Evolutionary conservation across 2,113 vertebrate species (phyloP).

Genomic region (Pungitius pungitius): DNA sequence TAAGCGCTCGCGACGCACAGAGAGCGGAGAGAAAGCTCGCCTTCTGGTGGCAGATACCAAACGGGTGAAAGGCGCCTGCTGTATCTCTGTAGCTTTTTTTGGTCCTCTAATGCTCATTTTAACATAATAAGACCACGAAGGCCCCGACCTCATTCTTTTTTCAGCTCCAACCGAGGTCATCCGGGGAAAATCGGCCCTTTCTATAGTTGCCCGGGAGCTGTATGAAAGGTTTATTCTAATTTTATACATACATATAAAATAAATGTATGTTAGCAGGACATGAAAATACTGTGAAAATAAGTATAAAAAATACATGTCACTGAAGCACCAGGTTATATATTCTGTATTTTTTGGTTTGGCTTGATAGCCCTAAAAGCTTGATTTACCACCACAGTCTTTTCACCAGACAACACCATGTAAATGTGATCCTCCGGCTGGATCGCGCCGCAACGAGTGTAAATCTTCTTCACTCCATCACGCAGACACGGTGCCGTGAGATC

Average conservation of each 20-base stretch:
- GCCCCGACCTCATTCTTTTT: conserved; percentile 7
- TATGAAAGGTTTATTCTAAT: not conserved
- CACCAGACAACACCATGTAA: not conserved
- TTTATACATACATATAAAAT: not conserved
- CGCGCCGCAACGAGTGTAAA: not conserved
- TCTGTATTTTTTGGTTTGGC: too few relatives aligned
- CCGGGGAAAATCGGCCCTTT: not conserved
- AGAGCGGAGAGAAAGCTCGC: not conserved
- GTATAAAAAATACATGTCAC: too few relatives aligned
- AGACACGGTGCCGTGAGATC: too few relatives aligned
- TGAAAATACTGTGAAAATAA: not conserved
- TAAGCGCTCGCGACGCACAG: not conserved
- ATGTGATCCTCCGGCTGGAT: not conserved
- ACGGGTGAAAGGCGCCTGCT: not conserved
- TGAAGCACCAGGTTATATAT: too few relatives aligned
- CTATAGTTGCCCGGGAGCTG: not conserved
- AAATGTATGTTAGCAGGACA: not conserved
- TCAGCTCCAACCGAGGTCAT: conserved; percentile 5
- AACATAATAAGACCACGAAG: not conserved
- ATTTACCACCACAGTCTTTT: not conserved
- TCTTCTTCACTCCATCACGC: too few relatives aligned
- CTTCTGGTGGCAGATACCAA: not conserved
- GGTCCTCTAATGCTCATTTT: not conserved
- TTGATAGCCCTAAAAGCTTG: too few relatives aligned
- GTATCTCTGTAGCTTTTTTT: too few relatives aligned